These are phyloP conservation scores for Pandemis cinnamomeana DNA, from an alignment of 2,888 invertebrate species.

Conservation along the genomic window DNA sequence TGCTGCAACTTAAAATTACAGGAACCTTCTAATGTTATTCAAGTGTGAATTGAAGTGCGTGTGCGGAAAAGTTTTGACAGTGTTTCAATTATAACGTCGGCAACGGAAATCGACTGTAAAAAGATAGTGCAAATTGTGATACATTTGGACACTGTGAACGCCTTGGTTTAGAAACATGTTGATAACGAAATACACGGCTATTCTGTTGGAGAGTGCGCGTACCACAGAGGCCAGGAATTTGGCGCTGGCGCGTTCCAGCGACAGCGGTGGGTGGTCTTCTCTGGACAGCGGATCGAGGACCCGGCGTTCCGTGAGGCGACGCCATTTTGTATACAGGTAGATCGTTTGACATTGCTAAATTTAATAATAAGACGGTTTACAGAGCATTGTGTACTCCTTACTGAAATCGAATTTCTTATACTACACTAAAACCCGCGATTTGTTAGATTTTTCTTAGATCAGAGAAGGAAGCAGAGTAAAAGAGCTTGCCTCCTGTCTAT, in stretches of 20 bases:
- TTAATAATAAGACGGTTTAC: neutral
- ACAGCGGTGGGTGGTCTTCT: slow-evolving; percentile 63
- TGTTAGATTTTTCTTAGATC: too few species aligned
- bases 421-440: too few species aligned
- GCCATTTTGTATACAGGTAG: slow-evolving; percentile 72
- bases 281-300: slow-evolving; percentile 63
- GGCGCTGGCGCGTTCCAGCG: slow-evolving; percentile 57
- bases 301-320: slow-evolving; percentile 62
- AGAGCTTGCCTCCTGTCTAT: fast-evolving
- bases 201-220: slow-evolving; percentile 87
- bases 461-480: neutral
- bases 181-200: slow-evolving; percentile 89
- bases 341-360: neutral
- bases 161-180: slow-evolving; percentile 78
- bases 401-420: too few species aligned
- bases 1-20: slow-evolving; percentile 1
- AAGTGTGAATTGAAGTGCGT: neutral
- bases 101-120: neutral
- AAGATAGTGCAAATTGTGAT: neutral
- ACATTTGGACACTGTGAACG: neutral
- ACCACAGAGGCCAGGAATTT: slow-evolving; percentile 73
- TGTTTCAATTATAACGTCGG: neutral
- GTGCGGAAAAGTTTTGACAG: neutral
- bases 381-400: too few species aligned
- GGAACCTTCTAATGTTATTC: slow-evolving; percentile 2